Conservation (phyloP, 2,113 vertebrate species). For the Felis chaus region DNA sequence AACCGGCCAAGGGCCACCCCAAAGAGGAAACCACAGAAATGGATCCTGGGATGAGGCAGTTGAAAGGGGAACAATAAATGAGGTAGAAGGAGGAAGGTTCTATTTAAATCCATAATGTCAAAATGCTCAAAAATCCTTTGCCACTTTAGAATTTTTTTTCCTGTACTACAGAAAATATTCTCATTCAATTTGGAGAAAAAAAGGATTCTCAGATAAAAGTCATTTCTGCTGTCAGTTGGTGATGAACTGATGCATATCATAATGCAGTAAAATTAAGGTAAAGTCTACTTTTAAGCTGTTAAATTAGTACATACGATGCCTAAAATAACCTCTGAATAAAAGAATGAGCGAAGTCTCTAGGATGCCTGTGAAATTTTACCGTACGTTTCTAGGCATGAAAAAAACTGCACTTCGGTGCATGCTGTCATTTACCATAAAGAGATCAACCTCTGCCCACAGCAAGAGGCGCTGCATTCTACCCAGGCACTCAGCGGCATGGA, state of each 20-base stretch:
- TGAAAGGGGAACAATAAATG: neutral
- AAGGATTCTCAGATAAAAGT: neutral
- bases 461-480: rapidly evolving
- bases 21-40: neutral
- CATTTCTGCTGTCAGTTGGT: neutral
- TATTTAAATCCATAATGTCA: neutral
- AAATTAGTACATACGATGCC: neutral
- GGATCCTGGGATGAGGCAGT: neutral
- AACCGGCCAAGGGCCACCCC: neutral
- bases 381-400: neutral
- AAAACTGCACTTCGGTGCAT: neutral
- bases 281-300: neutral
- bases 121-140: neutral
- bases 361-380: neutral
- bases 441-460: neutral
- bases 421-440: neutral
- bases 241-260: neutral
- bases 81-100: too few species aligned
- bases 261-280: neutral
- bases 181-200: neutral
- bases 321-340: neutral
- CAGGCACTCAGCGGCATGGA: neutral
- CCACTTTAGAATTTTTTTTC: neutral
- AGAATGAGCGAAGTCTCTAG: neutral
- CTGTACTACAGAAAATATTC: neutral